phyloP scores from a whole-genome alignment of 1,140 invertebrate genomes.

The Cyclargus thomasi region DNA sequence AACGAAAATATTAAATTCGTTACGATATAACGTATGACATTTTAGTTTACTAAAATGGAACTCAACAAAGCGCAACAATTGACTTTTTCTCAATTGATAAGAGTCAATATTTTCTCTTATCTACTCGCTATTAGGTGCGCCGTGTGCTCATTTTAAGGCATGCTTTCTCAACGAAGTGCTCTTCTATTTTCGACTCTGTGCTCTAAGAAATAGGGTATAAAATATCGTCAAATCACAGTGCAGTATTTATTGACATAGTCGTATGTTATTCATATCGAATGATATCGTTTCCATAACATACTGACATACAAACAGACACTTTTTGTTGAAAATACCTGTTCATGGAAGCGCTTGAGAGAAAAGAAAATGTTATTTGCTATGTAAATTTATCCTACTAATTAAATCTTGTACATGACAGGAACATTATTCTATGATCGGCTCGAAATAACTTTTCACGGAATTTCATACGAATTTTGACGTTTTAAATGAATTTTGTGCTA shows the following conservation, averaged over 20 bases:
- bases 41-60: not conserved
- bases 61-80: not conserved
- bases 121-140: not conserved
- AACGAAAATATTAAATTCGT: too few species aligned
- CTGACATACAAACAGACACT: not conserved
- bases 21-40: too few species aligned
- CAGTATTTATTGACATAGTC: not conserved
- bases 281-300: not conserved
- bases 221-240: not conserved
- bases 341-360: not conserved
- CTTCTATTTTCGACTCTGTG: not conserved
- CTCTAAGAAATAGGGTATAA: not conserved
- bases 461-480: too few species aligned
- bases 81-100: not conserved
- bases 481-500: too few species aligned
- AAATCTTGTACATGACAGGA: too few species aligned
- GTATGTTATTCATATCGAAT: not conserved
- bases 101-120: not conserved
- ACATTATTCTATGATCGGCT: too few species aligned
- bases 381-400: too few species aligned
- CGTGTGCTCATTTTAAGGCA: not conserved
- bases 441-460: too few species aligned
- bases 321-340: not conserved
- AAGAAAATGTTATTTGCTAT: not conserved
- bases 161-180: not conserved